Evolutionary conservation across 1,140 invertebrate genomes (phyloP), one percentile per base, ranked within the genome.

Genomic region (Pseudobourletiella spinata): DNA sequence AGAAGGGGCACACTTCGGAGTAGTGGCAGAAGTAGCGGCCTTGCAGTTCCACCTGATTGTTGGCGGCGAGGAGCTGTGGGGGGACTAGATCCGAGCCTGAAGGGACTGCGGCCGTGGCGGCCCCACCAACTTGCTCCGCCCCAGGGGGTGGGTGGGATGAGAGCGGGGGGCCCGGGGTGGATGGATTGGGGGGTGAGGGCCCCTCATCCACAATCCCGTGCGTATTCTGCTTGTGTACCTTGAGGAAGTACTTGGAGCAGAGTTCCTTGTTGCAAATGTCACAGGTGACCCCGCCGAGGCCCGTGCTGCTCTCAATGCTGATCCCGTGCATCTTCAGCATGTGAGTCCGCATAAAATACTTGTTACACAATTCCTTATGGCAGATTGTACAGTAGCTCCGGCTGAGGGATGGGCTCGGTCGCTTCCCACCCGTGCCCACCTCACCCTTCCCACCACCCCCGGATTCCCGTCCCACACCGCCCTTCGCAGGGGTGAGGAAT

Each of bases 291-390:
- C 91, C 91, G 4, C 90, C 91, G 16, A 93, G 86, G 73, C 91
- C 89, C 0, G 89, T 86, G 1, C 88, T 89, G 71, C 88, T 89
- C 75, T 94, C 91, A 42, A 96, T 88, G 72, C 94, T 91, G 60
- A 99, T 95, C 16, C 95, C 94, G 75, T 99, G 96, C 89, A 98
- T 97, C 74, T 97, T 88, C 70, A 98, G 87, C 91, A 99, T 99
- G 78, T 99, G 96, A 0, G 95, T 98, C 74, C 97, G 94, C 86
- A 99, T 93, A 74, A 99, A 99, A 73, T 99, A 99, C 76, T 99
- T 99, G 78, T 99, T 99, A 78, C 96, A 99, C 30, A 98, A 76
- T 76, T 98, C 95, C 78, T 99, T 99, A 77, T 98, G 98, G 77
- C 97, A 99, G 61, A 99, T 95, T 74, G 98, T 94, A 76, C 97